Evolutionary conservation across 2,797 vertebrate species (phyloP).

Genomic region (Halcyon leucocephala): DNA sequence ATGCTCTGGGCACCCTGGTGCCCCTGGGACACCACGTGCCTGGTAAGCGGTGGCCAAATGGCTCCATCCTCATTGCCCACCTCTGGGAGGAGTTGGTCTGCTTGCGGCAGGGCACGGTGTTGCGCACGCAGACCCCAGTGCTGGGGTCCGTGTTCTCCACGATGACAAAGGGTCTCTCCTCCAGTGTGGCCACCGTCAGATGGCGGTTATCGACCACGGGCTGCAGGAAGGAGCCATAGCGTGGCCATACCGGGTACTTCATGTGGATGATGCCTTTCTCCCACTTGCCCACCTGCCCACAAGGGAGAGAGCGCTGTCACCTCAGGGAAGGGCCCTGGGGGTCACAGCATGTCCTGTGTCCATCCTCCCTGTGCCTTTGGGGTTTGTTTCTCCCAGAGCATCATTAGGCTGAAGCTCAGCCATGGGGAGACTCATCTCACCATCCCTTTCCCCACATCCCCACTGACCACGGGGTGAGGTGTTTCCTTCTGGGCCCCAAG

Average conservation of each 20-base stretch:
- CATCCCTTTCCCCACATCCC: not conserved
- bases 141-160: conserved; percentile 93
- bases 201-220: conserved; percentile 91
- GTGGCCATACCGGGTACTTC: conserved; percentile 96
- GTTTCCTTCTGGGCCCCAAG: not conserved
- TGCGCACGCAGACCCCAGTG: conserved; percentile 93
- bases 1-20: not conserved
- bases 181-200: conserved; percentile 94
- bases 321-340: accelerated
- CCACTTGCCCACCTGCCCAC: conserved; percentile 90
- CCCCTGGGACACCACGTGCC: accelerated
- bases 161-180: conserved; percentile 96
- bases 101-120: conserved; percentile 95
- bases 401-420: not conserved
- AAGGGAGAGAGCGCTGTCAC: not conserved
- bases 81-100: conserved; percentile 86
- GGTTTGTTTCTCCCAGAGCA: not conserved
- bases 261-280: conserved; percentile 91
- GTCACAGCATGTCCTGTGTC: accelerated
- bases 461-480: accelerated
- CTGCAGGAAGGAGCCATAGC: conserved; percentile 91
- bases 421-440: not conserved
- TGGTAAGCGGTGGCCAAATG: accelerated
- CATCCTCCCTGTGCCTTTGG: not conserved
- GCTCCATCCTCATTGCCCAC: not conserved